Evolutionary conservation across 2,113 vertebrate species (phyloP).

Genomic region (Dasyurus viverrinus): DNA sequence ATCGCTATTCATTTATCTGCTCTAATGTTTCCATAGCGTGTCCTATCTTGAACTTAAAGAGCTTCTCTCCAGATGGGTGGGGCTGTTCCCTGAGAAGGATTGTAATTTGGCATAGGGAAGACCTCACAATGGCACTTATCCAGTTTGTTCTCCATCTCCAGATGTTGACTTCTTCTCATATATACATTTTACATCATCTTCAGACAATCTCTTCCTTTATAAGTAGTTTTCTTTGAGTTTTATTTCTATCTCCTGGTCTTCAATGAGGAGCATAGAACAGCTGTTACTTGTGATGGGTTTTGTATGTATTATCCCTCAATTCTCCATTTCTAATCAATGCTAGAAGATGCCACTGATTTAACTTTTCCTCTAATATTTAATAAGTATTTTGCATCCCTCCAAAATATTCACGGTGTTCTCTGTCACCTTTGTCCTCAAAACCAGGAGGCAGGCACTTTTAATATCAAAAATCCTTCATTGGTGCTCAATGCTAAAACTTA

Average conservation of each 20-base stretch:
- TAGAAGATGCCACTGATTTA: neutral
- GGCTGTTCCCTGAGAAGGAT: neutral
- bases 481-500: neutral
- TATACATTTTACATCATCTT: neutral
- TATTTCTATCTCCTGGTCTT: neutral
- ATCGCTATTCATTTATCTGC: neutral
- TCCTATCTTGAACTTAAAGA: neutral
- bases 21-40: neutral
- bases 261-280: neutral
- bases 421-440: neutral
- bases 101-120: neutral
- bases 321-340: neutral
- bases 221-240: neutral
- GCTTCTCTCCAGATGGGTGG: neutral
- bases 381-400: neutral
- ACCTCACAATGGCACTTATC: neutral
- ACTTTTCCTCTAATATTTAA: neutral
- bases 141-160: neutral
- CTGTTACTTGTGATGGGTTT: neutral
- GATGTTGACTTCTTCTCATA: neutral
- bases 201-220: neutral
- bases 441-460: neutral
- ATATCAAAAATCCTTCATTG: neutral
- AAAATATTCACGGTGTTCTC: neutral
- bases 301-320: neutral